These are phyloP conservation scores for Eutolmus rufibarbis DNA, from an alignment of 2,888 invertebrate species.

Conservation along the genomic window DNA sequence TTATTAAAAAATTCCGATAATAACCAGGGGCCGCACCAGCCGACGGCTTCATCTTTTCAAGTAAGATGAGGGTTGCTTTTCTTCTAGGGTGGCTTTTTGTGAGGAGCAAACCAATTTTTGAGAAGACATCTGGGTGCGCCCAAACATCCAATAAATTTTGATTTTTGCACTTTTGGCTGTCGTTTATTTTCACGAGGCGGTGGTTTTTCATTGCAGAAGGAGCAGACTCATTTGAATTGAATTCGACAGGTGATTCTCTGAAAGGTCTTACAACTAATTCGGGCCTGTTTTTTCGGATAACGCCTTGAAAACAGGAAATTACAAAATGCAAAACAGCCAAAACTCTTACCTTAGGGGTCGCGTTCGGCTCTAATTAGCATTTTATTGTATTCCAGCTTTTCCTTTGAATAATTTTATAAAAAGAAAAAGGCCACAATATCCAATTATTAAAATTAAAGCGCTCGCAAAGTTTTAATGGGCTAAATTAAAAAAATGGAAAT, in stretches of 20 bases:
- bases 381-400: not conserved
- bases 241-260: not conserved
- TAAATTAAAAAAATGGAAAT: not conserved
- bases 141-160: not conserved
- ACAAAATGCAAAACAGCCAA: not conserved
- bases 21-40: not conserved
- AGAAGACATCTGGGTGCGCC: not conserved
- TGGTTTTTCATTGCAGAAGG: not conserved
- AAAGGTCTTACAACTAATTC: not conserved
- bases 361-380: not conserved
- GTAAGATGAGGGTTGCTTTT: not conserved
- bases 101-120: not conserved
- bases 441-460: not conserved
- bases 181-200: not conserved
- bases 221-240: not conserved
- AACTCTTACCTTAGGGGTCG: not conserved
- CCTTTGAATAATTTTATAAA: not conserved
- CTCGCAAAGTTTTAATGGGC: not conserved
- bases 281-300: not conserved
- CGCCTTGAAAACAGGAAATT: not conserved
- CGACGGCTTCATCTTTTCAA: not conserved
- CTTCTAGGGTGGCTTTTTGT: not conserved
- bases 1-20: conserved; percentile 22
- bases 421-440: not conserved
- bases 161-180: not conserved